phyloP scores from a whole-genome alignment of 1,140 invertebrate genomes.

The Laupala kohalensis region DNA sequence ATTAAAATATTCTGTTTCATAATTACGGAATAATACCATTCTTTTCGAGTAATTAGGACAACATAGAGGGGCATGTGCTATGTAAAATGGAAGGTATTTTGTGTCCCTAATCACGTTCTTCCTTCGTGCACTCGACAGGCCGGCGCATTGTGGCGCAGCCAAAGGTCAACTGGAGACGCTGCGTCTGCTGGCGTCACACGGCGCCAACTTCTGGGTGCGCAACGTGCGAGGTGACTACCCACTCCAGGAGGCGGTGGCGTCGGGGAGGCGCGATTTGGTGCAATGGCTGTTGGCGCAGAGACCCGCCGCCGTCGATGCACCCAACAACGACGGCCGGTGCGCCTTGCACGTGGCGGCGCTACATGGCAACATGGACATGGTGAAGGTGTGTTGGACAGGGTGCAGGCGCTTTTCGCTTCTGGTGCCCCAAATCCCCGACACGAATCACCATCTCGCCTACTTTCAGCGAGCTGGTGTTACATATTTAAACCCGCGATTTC shows the following conservation, averaged over 20 bases:
- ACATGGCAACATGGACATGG: slow-evolving; percentile 87
- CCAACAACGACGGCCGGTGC: slow-evolving; percentile 85
- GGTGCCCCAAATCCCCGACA: no score
- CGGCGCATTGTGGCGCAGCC: slow-evolving; percentile 78
- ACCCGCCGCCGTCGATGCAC: slow-evolving; percentile 70
- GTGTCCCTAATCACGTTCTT: no score
- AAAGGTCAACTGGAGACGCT: slow-evolving; percentile 86
- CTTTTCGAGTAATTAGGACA: no score
- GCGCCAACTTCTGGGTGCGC: slow-evolving; percentile 81
- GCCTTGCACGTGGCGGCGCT: slow-evolving; percentile 88
- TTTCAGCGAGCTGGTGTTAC: no score
- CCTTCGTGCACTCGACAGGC: no score
- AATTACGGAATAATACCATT: no score
- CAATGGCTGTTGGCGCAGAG: slow-evolving; percentile 72
- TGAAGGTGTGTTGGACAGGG: slow-evolving; percentile 41
- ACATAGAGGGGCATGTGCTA: no score
- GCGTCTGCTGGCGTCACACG: slow-evolving; percentile 59
- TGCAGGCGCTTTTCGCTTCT: no score
- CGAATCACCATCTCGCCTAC: no score
- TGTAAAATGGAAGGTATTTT: no score
- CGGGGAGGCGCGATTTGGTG: slow-evolving; percentile 73
- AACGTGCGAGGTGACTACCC: slow-evolving; percentile 85
- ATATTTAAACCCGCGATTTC: no score
- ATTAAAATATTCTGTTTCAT: no score
- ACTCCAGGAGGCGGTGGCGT: slow-evolving; percentile 87